Percentiles rank a stretch among this genome's conserved stretches.
Evolutionary conservation across 1,140 invertebrate species (phyloP).

Genomic region (Lepeophtheirus salmonis): DNA sequence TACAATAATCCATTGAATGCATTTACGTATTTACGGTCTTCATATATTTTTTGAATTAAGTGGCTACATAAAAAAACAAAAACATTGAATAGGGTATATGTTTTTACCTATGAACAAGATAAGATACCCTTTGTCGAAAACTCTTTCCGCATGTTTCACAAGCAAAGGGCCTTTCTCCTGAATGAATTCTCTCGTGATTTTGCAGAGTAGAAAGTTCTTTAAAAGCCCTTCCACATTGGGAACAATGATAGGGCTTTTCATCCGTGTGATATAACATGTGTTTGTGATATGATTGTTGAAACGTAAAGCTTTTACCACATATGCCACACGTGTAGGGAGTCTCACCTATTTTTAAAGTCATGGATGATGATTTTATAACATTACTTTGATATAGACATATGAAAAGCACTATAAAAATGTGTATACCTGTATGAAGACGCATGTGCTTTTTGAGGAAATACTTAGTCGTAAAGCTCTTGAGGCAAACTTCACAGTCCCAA

Average conservation of each 20-base stretch:
- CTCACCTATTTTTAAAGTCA: conserved; percentile 39
- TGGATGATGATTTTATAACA: background rate
- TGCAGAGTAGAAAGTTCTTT: conserved; percentile 72
- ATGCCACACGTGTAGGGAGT: conserved; percentile 63
- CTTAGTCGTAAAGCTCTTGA: conserved; percentile 66
- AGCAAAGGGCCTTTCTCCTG: conserved; percentile 72
- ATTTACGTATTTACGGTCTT: background rate
- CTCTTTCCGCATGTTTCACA: conserved; percentile 76
- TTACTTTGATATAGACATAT: background rate
- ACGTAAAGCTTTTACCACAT: conserved; percentile 71
- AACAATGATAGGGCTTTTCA: conserved; percentile 59
- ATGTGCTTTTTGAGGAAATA: conserved; percentile 77
- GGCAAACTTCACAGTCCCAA: conserved; percentile 64
- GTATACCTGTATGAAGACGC: conserved; percentile 43
- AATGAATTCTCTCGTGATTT: conserved; percentile 66
- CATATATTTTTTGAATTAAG: background rate
- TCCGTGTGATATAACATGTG: conserved; percentile 59
- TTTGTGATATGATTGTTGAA: conserved; percentile 76
- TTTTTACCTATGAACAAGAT: conserved; percentile 59
- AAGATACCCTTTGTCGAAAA: conserved; percentile 63
- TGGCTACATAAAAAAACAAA: background rate
- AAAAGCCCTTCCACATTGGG: conserved; percentile 56
- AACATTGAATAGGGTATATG: no score
- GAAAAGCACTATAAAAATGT: no score
- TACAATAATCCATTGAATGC: background rate